Conservation (phyloP, 2,797 vertebrate species). For the Amblyopsis hoosieri region DNA sequence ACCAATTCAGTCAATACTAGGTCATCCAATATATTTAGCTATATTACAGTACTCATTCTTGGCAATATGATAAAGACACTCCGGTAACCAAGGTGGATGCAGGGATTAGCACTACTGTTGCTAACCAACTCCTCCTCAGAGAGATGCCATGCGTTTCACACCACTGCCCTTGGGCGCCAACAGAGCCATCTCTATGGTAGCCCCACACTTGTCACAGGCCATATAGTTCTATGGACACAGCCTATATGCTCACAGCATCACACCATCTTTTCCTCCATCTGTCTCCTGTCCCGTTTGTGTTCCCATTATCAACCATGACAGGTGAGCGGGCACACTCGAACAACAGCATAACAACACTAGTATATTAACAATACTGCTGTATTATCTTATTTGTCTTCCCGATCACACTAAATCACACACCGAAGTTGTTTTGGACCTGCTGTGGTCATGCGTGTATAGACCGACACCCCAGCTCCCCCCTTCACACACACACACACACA, state of each 20-base stretch:
- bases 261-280: neutral
- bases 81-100: constrained; percentile 40
- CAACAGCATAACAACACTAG: too few relatives aligned
- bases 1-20: too few relatives aligned
- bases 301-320: constrained; percentile 6
- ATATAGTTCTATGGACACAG: neutral
- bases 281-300: constrained; percentile 1
- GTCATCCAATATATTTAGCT: constrained; percentile 21
- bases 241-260: constrained; percentile 5
- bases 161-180: constrained; percentile 18
- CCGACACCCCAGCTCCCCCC: too few relatives aligned
- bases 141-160: constrained; percentile 26
- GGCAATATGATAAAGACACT: constrained; percentile 53
- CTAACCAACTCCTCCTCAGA: constrained; percentile 40
- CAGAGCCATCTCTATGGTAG: constrained; percentile 12
- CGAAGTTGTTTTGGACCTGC: neutral
- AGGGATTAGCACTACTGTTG: constrained; percentile 40
- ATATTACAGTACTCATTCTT: constrained; percentile 43
- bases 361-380: too few relatives aligned
- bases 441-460: too few relatives aligned
- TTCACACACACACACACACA: too few relatives aligned
- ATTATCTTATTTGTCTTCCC: too few relatives aligned
- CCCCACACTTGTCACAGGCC: constrained; percentile 10
- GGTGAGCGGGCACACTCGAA: neutral
- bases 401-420: too few relatives aligned